Evolutionary conservation across 2,888 invertebrate genomes (phyloP), one percentile per base, ranked within the genome.

Genomic region (Marronus borbonicus): DNA sequence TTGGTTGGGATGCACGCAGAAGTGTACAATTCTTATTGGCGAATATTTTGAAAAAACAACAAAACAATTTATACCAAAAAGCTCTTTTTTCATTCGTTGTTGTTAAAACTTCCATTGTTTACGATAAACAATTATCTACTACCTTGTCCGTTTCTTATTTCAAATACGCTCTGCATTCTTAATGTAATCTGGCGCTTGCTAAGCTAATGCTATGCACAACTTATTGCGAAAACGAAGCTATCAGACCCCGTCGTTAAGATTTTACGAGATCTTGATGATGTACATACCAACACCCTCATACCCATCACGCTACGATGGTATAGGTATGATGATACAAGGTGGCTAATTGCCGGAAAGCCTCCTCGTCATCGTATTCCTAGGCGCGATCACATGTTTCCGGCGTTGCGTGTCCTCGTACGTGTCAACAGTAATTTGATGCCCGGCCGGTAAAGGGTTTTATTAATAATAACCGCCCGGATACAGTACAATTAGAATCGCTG

Each of bases 381-480:
- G 62, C 12, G 62, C 14, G 62, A 62, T 62, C 62, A 62, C 62
- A 31, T 62, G 31, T 62, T 28, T 62, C 62, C 62, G 62, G 62
- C 62, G 24, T 62, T 58, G 31, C 31, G 62, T 62, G 28, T 62
- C 28, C 62, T 20, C 31, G 28, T 62, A 65, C 76, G 76, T 76
- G 76, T 36, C 76, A 55, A 55, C 52, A 55, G 70, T 55, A 55
- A 76, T 28, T 76, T 65, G 60, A 62, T 64, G 12, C 28, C 62
- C 28, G 24, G 14, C 62, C 62, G 62, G 62, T 62, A 62, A 50
- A 50, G 50, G 68, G 68, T 68, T 68, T 50, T 28, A 68, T 68
- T 68, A 68, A 50, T 68, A 68, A 68, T 68, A 68, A 50, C 50
- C 28, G 14, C 14, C 14, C 50, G 68, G 49, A 24, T 68, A 50